Evolutionary conservation across 2,888 invertebrate genomes (phyloP).

Genomic region (Tetragonisca angustula): DNA sequence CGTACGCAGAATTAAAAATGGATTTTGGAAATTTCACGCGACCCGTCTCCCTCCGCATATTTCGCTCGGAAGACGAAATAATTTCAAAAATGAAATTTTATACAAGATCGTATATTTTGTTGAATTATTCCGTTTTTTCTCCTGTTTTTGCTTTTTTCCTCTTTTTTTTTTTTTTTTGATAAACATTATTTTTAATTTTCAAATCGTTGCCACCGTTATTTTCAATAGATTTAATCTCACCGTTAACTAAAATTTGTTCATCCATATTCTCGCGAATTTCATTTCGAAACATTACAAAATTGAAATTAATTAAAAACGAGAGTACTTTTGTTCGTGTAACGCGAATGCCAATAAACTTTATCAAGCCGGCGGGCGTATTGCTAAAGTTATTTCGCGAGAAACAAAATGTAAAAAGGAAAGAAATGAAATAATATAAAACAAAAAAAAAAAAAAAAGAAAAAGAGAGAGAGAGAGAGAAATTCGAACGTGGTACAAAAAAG

Average conservation of each 20-base stretch:
- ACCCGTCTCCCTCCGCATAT: background rate
- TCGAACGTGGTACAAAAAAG: background rate
- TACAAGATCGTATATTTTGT: background rate
- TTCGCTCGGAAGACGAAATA: background rate
- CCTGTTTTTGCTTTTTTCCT: no score
- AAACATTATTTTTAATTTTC: constrained; percentile 21
- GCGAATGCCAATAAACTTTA: constrained; percentile 7
- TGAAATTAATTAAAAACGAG: constrained; percentile 31
- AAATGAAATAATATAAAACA: background rate
- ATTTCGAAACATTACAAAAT: constrained; percentile 4
- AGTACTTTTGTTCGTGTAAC: background rate
- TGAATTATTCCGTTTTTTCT: background rate
- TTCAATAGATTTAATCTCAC: constrained; percentile 22
- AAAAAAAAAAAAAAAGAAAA: no score
- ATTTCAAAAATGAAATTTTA: constrained; percentile 20
- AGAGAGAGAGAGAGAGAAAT: no score
- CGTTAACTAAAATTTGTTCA: background rate
- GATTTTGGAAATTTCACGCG: constrained; percentile 4
- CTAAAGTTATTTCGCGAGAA: background rate
- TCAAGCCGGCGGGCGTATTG: background rate
- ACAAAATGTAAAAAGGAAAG: background rate
- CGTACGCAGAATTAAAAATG: constrained; percentile 6
- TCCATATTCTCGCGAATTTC: background rate
- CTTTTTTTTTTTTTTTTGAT: background rate
- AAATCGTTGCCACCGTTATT: constrained; percentile 21